These are phyloP conservation scores for Thunnus albacares DNA, from an alignment of 2,797 vertebrate species.

Conservation along the genomic window DNA sequence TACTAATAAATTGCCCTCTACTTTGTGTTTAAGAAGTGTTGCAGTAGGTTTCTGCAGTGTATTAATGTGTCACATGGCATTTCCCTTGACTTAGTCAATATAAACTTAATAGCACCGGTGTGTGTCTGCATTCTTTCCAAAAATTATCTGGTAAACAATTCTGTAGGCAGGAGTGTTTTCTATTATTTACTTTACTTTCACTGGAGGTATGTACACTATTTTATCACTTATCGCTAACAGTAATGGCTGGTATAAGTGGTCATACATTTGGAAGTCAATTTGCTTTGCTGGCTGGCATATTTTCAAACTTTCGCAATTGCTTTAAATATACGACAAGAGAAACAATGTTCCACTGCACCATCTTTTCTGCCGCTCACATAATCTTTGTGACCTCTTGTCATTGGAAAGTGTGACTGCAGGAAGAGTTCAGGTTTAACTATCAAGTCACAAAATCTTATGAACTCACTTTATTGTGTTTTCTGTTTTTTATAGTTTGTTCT, in stretches of 20 bases:
- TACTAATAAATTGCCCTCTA: background rate
- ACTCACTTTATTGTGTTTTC: background rate
- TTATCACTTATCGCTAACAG: background rate
- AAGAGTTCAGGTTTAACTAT: slow-evolving; percentile 2
- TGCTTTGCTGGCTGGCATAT: slow-evolving; percentile 11
- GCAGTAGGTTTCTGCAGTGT: background rate
- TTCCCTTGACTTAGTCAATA: background rate
- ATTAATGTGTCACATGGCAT: background rate
- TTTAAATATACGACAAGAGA: background rate
- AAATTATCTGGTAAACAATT: background rate
- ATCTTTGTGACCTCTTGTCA: background rate
- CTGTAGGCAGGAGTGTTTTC: background rate
- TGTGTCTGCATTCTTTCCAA: too few relatives aligned
- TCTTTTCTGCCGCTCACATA: background rate
- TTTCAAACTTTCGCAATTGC: background rate
- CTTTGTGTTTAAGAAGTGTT: background rate
- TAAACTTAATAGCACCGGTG: background rate
- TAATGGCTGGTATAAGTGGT: slow-evolving; percentile 1
- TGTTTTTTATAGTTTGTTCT: slow-evolving; percentile 1
- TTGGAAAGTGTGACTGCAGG: slow-evolving; percentile 2
- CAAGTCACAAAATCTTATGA: background rate
- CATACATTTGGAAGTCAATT: background rate
- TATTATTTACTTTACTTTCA: slow-evolving; percentile 2
- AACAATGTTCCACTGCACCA: background rate
- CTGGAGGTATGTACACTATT: background rate